These are phyloP conservation scores for Apogon hyalosoma DNA, from an alignment of 2,797 vertebrate species.

Conservation along the genomic window DNA sequence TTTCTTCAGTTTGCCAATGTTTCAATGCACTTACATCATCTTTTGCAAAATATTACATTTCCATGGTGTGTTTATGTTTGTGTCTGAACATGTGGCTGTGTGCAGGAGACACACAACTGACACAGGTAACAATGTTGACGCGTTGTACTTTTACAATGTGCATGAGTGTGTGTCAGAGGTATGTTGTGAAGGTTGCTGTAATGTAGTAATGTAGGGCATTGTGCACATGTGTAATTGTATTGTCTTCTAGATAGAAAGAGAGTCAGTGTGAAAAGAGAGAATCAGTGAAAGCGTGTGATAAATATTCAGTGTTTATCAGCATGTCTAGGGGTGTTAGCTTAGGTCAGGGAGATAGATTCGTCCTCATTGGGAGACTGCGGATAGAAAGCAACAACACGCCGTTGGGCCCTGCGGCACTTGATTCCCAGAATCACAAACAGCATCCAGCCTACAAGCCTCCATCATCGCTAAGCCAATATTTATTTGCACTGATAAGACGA, in stretches of 20 bases:
- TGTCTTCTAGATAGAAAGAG: slow-evolving; percentile 9
- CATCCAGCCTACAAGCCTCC: slow-evolving; percentile 56
- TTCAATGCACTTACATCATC: slow-evolving; percentile 60
- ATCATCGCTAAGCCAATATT: slow-evolving; percentile 68
- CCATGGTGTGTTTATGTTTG: neutral
- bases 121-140: slow-evolving; percentile 15
- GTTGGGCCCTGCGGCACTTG: slow-evolving; percentile 49
- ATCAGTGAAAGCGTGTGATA: slow-evolving; percentile 47
- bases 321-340: slow-evolving; percentile 60
- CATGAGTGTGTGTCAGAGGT: slow-evolving; percentile 6
- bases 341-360: slow-evolving; percentile 68
- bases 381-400: slow-evolving; percentile 56
- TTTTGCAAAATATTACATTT: slow-evolving; percentile 41
- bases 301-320: slow-evolving; percentile 75
- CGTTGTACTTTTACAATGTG: slow-evolving; percentile 16
- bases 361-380: slow-evolving; percentile 47
- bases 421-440: slow-evolving; percentile 69
- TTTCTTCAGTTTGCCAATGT: slow-evolving; percentile 36
- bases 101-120: neutral
- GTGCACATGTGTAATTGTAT: slow-evolving; percentile 22
- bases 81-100: neutral
- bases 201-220: neutral
- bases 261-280: neutral
- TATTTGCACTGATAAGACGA: slow-evolving; percentile 69
- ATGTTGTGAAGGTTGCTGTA: neutral